These are phyloP conservation scores for Brachypalpus laphriformis DNA, from an alignment of 2,888 invertebrate species.

Conservation along the genomic window DNA sequence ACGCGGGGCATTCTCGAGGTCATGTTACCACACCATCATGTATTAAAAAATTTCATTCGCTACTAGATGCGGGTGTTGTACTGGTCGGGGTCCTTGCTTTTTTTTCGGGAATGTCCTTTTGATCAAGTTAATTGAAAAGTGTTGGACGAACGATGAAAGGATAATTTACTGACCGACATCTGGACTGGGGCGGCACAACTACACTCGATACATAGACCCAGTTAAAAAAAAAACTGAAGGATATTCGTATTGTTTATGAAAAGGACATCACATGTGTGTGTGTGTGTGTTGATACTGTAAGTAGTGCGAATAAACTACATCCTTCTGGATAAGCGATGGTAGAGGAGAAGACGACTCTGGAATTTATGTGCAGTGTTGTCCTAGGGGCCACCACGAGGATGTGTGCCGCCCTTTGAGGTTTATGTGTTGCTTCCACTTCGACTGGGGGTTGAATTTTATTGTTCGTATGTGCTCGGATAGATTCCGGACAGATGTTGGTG, in stretches of 20 bases:
- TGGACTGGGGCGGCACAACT: background rate
- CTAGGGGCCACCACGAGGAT: no score
- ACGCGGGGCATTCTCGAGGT: slow-evolving; percentile 57
- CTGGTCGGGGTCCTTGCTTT: background rate
- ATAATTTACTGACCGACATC: slow-evolving; percentile 16
- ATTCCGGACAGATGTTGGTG: slow-evolving; percentile 13
- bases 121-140: slow-evolving; percentile 65
- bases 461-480: slow-evolving; percentile 29
- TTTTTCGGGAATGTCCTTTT: slow-evolving; percentile 35
- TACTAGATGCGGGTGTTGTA: background rate
- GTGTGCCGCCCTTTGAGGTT: slow-evolving; percentile 27
- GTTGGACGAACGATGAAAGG: slow-evolving; percentile 36
- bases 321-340: background rate
- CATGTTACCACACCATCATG: slow-evolving; percentile 1
- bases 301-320: background rate
- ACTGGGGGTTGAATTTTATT: slow-evolving; percentile 29
- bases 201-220: background rate
- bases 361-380: slow-evolving; percentile 37
- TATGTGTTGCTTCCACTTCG: slow-evolving; percentile 1
- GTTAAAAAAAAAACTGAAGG: background rate
- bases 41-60: background rate
- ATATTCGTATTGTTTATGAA: background rate
- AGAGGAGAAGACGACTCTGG: background rate
- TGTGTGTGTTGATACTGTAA: background rate
- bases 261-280: background rate